These are phyloP conservation scores for Pygathrix nemaeus DNA, from an alignment of 2,113 vertebrate species.

Conservation along the genomic window DNA sequence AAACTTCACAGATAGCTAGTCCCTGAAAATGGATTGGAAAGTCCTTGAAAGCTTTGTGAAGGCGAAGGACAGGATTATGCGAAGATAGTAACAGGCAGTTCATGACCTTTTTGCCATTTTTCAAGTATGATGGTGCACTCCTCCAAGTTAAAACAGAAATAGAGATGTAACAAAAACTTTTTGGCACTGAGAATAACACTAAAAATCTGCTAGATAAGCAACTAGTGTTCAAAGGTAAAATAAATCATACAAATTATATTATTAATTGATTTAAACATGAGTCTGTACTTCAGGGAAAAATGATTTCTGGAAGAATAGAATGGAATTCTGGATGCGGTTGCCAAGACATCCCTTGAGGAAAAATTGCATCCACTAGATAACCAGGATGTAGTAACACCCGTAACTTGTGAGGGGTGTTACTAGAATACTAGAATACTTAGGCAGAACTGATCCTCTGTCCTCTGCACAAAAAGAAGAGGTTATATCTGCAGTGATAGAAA, in stretches of 20 bases:
- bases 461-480: background rate
- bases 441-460: background rate
- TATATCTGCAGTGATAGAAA: background rate
- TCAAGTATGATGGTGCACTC: constrained; percentile 50
- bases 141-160: constrained; percentile 53
- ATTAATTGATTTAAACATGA: constrained; percentile 54
- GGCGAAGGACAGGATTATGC: constrained; percentile 3
- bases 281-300: background rate
- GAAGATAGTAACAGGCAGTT: constrained; percentile 43
- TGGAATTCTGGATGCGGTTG: constrained; percentile 24
- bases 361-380: constrained; percentile 45
- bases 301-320: constrained; percentile 36
- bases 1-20: background rate
- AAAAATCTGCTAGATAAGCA: constrained; percentile 70
- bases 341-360: constrained; percentile 53
- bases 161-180: constrained; percentile 58
- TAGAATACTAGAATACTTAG: background rate
- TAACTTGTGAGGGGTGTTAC: too few relatives aligned
- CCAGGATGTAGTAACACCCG: background rate
- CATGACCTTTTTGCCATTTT: constrained; percentile 56
- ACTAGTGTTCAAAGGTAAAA: constrained; percentile 57
- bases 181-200: constrained; percentile 32
- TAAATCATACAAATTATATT: constrained; percentile 41
- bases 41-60: constrained; percentile 2
- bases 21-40: constrained; percentile 7